A percentile compares a stretch with the other conserved stretches of the same genome.
Conservation (phyloP, 2,113 vertebrate genomes). For the Spheniscus mendiculus region DNA sequence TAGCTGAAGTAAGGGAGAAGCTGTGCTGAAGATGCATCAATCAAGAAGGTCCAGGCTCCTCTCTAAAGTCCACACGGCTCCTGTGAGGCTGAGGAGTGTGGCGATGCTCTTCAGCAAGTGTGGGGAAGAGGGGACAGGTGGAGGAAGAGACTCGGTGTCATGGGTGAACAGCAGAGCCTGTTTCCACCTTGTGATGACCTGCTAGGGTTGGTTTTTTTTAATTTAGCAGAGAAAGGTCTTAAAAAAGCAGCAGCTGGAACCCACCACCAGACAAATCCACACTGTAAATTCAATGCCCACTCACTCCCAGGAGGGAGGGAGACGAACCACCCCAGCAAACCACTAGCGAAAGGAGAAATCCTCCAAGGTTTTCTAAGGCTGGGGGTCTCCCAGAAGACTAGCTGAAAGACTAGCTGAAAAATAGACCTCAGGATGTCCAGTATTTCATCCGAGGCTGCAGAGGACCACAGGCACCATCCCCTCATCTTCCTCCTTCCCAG, state of each 20-base stretch:
- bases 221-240: neutral
- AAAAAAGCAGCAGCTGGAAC: neutral
- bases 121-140: neutral
- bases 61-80: neutral
- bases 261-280: neutral
- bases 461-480: neutral
- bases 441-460: no score
- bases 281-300: neutral
- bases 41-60: neutral
- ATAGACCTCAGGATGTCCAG: neutral
- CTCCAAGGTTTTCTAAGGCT: neutral
- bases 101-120: neutral
- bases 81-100: neutral
- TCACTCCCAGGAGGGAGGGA: neutral
- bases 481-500: neutral
- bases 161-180: neutral
- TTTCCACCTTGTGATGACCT: no score
- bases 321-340: neutral
- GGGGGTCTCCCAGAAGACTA: neutral
- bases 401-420: neutral
- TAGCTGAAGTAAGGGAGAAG: rapidly evolving
- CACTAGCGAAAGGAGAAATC: neutral
- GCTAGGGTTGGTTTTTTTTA: neutral
- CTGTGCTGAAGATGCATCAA: neutral
- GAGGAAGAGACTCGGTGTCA: neutral